A percentile compares a stretch with the other conserved stretches of the same genome.
Conservation (phyloP, 1,140 invertebrate species). For the Brachionus sp. region DNA sequence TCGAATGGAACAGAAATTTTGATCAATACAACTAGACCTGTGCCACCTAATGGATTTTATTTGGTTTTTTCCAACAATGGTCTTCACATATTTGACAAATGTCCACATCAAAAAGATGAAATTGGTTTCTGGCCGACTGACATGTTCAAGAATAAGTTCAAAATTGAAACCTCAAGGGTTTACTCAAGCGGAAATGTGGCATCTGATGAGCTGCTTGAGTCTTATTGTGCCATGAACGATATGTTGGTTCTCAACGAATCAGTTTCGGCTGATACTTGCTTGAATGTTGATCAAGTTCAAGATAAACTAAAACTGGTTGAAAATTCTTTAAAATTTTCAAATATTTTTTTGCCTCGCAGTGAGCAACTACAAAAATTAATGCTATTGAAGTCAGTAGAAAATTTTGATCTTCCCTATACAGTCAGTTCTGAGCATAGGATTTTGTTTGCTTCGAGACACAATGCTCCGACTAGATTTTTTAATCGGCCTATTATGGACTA, state of each 20-base stretch:
- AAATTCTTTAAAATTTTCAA: background rate
- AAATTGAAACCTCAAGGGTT: slow-evolving; percentile 9
- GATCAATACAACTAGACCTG: background rate
- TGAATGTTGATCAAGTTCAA: background rate
- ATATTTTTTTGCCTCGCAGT: background rate
- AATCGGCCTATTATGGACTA: background rate
- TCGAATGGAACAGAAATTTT: slow-evolving; percentile 18
- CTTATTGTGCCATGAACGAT: background rate
- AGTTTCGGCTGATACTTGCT: background rate
- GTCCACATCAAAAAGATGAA: background rate
- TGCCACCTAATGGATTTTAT: background rate
- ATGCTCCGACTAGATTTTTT: background rate
- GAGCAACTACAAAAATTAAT: background rate
- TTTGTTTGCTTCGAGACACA: background rate
- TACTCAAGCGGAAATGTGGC: background rate
- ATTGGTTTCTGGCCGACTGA: slow-evolving; percentile 26
- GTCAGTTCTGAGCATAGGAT: background rate
- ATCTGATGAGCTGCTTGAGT: background rate
- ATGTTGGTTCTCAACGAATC: background rate
- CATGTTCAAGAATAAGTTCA: slow-evolving; percentile 21
- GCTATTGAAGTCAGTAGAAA: background rate
- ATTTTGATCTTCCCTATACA: background rate
- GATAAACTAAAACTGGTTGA: background rate
- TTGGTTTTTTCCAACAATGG: slow-evolving; percentile 20
- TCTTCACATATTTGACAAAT: background rate